These are phyloP conservation scores for Porites lobata DNA, from an alignment of 92 coral and sea anemone species.

Conservation along the genomic window DNA sequence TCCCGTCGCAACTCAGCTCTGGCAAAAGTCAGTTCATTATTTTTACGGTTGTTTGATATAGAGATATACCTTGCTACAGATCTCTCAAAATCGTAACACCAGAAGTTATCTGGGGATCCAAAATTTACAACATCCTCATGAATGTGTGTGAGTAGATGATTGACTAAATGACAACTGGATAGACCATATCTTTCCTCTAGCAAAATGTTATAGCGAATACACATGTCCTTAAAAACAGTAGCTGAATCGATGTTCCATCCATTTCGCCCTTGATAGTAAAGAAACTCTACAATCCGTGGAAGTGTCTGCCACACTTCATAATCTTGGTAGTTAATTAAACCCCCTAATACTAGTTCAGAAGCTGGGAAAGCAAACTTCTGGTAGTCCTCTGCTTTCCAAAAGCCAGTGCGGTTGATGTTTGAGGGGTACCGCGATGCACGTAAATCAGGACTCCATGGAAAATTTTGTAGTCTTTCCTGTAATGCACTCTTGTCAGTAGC, in stretches of 20 bases:
- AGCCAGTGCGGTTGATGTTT: conserved; percentile 8
- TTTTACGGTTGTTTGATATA: conserved; percentile 38
- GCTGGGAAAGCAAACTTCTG: conserved; percentile 25
- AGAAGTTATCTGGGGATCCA: conserved; percentile 50
- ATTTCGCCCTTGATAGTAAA: conserved; percentile 34
- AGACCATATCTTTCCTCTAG: conserved; percentile 45
- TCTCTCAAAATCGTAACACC: conserved; percentile 49
- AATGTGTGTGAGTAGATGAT: conserved; percentile 30
- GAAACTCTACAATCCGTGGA: conserved; percentile 34
- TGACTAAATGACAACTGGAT: conserved; percentile 18
- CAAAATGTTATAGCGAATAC: conserved; percentile 19
- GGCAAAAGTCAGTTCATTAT: conserved; percentile 54
- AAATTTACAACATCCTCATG: conserved; percentile 33
- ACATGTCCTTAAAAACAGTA: conserved; percentile 26
- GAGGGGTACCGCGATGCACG: conserved; percentile 4
- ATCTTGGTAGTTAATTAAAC: conserved; percentile 3
- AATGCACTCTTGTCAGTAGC: background rate
- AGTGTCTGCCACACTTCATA: conserved; percentile 36
- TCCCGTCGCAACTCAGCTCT: conserved; percentile 42
- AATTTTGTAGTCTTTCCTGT: conserved; percentile 13
- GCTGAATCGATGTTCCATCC: conserved; percentile 38
- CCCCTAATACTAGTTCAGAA: conserved; percentile 17
- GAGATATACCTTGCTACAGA: conserved; percentile 36
- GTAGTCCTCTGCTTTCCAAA: conserved; percentile 45
- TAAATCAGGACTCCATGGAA: conserved; percentile 10